Evolutionary conservation across 2,888 invertebrate genomes (phyloP), one percentile per base, ranked within the genome.

Genomic region (Tholera decimalis): DNA sequence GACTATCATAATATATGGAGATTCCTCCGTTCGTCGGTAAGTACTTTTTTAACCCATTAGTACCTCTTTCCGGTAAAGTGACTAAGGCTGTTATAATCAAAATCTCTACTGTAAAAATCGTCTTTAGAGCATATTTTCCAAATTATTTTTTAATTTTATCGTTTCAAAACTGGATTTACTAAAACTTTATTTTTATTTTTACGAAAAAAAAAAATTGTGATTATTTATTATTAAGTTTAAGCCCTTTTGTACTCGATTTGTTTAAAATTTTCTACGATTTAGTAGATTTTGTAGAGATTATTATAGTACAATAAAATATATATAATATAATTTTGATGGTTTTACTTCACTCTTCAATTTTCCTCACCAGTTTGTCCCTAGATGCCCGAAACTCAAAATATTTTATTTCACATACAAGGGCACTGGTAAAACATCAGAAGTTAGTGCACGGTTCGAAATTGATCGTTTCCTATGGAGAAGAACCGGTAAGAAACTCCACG

Each of bases 241-340:
- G 50, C 44, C 22, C 26, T 73, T 77, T 75, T 73, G n/a, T 67
- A 73, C 58, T 51, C 55, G 18, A 58, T 50, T 60, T n/a, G 43
- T 7, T 74, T 57, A 22, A 35, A 37, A 37, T 77, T 77, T 78
- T 78, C 66, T 75, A 75, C 56, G 51, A 8, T 39, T 79, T 74
- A 20, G 44, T 69, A 56, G 61, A 65, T 74, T 79, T 77, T 77
- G 58, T 77, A 75, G 79, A 69, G 37, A 65, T 62, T 77, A 68
- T 65, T 62, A 67, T 73, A 79, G 79, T 61, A 76, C 69, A 78
- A 77, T 77, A 77, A 74, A 77, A 37, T 49, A 57, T 74, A 79
- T 65, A 61, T n/a, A 74, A 61, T 43, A 56, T 22, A 35, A 24
- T 18, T 44, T 9, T 35, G 3, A 1, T 18, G 1, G 39, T 64